These are phyloP conservation scores for Hemibagrus wyckioides DNA, from an alignment of 2,113 vertebrate genomes.

Conservation along the genomic window DNA sequence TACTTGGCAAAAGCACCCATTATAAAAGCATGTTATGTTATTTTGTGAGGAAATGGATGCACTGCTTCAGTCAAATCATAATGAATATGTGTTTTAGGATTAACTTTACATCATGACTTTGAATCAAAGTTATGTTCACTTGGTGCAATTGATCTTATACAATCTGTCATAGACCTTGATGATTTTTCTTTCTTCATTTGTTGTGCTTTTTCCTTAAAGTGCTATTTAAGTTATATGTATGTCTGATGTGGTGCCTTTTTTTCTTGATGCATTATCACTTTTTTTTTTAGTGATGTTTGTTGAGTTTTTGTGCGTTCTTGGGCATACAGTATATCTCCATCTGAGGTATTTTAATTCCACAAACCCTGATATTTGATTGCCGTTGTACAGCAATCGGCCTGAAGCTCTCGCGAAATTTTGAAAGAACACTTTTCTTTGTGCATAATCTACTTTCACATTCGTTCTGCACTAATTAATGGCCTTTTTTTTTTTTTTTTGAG, in stretches of 20 bases:
- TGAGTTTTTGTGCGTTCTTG: not conserved
- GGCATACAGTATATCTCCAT: not conserved
- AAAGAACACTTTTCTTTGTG: not conserved
- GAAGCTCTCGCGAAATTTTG: not conserved
- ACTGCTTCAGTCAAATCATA: not conserved
- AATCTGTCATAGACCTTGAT: not conserved
- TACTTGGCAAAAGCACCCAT: not conserved
- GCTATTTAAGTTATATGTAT: not conserved
- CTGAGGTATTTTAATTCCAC: slow-evolving; percentile 14
- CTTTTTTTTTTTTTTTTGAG: slow-evolving; percentile 14
- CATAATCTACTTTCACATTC: slow-evolving; percentile 10
- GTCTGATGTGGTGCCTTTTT: not conserved
- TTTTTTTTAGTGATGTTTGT: not conserved
- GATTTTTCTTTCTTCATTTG: not conserved
- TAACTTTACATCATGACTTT: not conserved
- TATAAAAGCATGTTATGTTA: not conserved
- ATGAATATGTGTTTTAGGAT: not conserved
- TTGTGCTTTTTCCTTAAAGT: not conserved
- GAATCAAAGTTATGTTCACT: not conserved
- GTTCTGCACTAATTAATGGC: slow-evolving; percentile 33
- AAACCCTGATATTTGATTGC: not conserved
- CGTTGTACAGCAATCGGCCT: not conserved
- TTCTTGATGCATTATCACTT: not conserved
- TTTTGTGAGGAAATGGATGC: no score
- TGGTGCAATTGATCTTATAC: not conserved